Percentiles rank a stretch among this genome's conserved stretches.
Evolutionary conservation across 2,113 vertebrate genomes (phyloP).

Genomic region (Eidolon helvum): DNA sequence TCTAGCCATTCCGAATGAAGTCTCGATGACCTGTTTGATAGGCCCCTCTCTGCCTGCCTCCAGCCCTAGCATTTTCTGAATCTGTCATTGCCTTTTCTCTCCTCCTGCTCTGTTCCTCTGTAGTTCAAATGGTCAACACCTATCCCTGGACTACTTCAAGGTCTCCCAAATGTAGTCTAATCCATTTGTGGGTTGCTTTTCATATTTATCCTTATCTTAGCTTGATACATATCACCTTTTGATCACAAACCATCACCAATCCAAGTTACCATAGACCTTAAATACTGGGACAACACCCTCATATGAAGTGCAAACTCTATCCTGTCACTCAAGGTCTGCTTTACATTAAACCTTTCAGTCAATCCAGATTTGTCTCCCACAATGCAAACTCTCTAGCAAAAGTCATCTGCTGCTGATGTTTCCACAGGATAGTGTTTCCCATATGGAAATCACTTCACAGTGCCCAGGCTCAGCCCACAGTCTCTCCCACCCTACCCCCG

Average conservation of each 20-base stretch:
- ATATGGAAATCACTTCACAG: rapidly evolving
- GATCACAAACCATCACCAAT: neutral
- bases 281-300: neutral
- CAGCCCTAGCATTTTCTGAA: neutral
- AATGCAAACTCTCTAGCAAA: neutral
- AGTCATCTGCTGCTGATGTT: neutral
- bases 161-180: neutral
- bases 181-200: neutral
- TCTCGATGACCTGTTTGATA: too few relatives aligned
- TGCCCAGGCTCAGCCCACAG: neutral
- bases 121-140: too few relatives aligned
- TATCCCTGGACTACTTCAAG: neutral
- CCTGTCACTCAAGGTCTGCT: neutral
- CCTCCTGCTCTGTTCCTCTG: neutral
- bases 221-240: neutral
- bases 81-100: neutral
- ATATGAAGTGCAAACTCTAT: neutral
- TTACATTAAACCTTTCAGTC: neutral
- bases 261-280: neutral
- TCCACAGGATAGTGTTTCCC: neutral
- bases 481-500: neutral
- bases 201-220: neutral
- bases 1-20: neutral
- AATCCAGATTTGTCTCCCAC: neutral
- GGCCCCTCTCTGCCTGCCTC: neutral